A percentile compares a stretch with the other conserved stretches of the same genome.
Conservation (phyloP, 1,140 invertebrate genomes). For the Aphidius ervi region DNA sequence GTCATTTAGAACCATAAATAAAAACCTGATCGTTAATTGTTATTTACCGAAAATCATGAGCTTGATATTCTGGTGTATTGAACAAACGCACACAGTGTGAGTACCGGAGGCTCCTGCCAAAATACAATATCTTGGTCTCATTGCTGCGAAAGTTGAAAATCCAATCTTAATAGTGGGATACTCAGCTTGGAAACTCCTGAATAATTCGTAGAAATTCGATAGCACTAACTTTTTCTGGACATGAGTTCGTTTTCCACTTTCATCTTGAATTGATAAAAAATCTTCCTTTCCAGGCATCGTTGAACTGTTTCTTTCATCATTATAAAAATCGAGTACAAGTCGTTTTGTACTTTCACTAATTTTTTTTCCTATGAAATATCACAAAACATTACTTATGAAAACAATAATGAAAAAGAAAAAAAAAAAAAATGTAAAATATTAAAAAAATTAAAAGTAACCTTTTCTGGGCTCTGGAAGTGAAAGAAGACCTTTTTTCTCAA, state of each 20-base stretch:
- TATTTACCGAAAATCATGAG: slow-evolving; percentile 21
- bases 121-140: slow-evolving; percentile 22
- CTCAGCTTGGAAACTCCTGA: slow-evolving; percentile 11
- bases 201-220: slow-evolving; percentile 19
- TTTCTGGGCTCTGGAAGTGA: slow-evolving; percentile 17
- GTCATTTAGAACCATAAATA: neutral
- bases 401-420: neutral
- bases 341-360: neutral
- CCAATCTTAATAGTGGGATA: slow-evolving; percentile 27
- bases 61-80: slow-evolving; percentile 24
- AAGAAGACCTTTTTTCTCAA: slow-evolving; percentile 13
- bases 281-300: slow-evolving; percentile 25
- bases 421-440: neutral
- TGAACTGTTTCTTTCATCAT: slow-evolving; percentile 16
- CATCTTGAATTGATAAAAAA: slow-evolving; percentile 20
- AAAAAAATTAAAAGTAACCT: slow-evolving; percentile 8
- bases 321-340: slow-evolving; percentile 18
- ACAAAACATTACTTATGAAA: slow-evolving; percentile 12
- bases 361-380: slow-evolving; percentile 14
- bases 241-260: slow-evolving; percentile 15
- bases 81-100: slow-evolving; percentile 24
- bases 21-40: too few relatives aligned
- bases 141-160: slow-evolving; percentile 27
- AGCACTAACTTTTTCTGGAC: slow-evolving; percentile 22
- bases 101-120: slow-evolving; percentile 22